Percentiles rank a stretch among this genome's conserved stretches.
Evolutionary conservation across 2,797 vertebrate genomes (phyloP).

Genomic region (Coranthus polyacanthus): DNA sequence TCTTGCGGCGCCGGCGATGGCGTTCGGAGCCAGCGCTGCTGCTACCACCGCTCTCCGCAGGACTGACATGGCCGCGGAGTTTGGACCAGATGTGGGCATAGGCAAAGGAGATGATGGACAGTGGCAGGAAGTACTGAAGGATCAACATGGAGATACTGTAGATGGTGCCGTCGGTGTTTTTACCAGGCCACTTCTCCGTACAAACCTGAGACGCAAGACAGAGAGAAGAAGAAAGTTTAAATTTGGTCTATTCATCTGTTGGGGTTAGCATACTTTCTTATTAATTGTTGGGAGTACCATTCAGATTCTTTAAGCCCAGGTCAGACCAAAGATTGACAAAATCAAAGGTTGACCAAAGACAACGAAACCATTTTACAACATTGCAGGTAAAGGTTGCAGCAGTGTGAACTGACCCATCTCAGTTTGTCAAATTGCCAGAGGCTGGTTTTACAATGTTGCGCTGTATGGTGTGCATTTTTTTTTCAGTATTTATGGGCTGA

Average conservation of each 20-base stretch:
- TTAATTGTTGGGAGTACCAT: too few relatives aligned
- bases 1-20: slow-evolving; percentile 91
- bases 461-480: too few relatives aligned
- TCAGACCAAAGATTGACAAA: too few relatives aligned
- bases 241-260: neutral
- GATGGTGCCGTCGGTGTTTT: slow-evolving; percentile 88
- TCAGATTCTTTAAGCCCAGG: too few relatives aligned
- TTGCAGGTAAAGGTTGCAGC: too few relatives aligned
- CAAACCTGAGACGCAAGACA: slow-evolving; percentile 79
- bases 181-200: slow-evolving; percentile 93
- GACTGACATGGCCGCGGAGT: slow-evolving; percentile 91
- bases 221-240: neutral
- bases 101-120: slow-evolving; percentile 92
- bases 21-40: slow-evolving; percentile 71
- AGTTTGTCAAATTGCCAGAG: too few relatives aligned
- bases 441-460: too few relatives aligned
- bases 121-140: slow-evolving; percentile 92
- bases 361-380: too few relatives aligned
- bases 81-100: slow-evolving; percentile 96
- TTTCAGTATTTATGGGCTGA: too few relatives aligned
- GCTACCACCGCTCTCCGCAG: slow-evolving; percentile 83
- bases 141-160: slow-evolving; percentile 93
- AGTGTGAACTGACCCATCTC: too few relatives aligned
- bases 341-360: too few relatives aligned
- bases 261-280: too few relatives aligned